Base-by-base conservation (phyloP, 2,113 vertebrate species). In the Rhinolophus sinicus region DNA sequence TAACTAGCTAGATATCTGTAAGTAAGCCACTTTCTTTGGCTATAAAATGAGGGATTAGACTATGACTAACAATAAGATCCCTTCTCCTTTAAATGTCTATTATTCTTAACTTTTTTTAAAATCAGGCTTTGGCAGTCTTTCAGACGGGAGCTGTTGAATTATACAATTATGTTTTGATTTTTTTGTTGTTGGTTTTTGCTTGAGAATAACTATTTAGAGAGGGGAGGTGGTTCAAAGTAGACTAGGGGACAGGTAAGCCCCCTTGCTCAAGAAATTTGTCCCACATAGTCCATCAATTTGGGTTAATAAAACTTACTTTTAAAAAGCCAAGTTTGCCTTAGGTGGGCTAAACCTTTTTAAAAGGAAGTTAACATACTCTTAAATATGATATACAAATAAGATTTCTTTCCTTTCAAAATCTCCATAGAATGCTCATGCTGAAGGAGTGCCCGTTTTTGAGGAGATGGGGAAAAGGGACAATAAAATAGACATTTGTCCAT, bases 361-460 rank as follows among this genome's bases (percentile, higher is more conserved):
- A 93, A 94, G n/a, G 75, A 92, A 47, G 6, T 72, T 65, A 90
- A 21, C 11, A 2, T 87, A 14, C 9, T 78, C 10, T 84, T 95
- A 90, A 72, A 75, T 94, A 69, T 88, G 21, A 40, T 92, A 72
- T 35, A 33, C 44, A 93, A 58, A 52, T 89, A 80, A 92, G 64
- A 22, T 88, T 60, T 94, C 21, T 93, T 80, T 75, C 50, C 33
- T 81, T 94, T 65, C 40, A 95, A 40, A 75, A 70, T 76, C 60
- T 80, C 30, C 30, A 38, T 89, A 78, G 60, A 58, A 62, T 90
- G 35, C 75, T 70, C 24, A 64, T 81, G 19, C 54, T 87, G 62
- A 77, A 69, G 54, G 30, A 72, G 8, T 70, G 75, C 35, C 24
- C 77, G 1, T 84, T 92, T 92, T 88, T 33, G 92, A 13, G 56